phyloP scores from a whole-genome alignment of 1,140 invertebrate species.

The Chrysomallon squamiferum region DNA sequence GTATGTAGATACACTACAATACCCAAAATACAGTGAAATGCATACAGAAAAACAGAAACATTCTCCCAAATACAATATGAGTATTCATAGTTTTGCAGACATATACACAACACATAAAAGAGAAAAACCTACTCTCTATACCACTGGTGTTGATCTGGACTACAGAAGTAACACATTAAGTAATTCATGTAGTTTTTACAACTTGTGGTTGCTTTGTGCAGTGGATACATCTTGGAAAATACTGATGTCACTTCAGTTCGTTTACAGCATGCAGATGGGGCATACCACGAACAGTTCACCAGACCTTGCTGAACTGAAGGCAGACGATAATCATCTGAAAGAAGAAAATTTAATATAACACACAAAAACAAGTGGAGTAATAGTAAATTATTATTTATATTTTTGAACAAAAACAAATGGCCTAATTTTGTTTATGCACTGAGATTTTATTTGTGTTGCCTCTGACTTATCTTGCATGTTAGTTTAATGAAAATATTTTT shows the following conservation, averaged over 20 bases:
- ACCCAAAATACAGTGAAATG: too few relatives aligned
- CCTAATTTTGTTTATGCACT: too few relatives aligned
- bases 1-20: too few relatives aligned
- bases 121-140: constrained; percentile 33
- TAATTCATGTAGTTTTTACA: constrained; percentile 63
- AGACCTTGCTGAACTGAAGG: constrained; percentile 50
- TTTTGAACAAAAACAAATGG: too few relatives aligned
- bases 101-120: too few relatives aligned
- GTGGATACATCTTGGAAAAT: constrained; percentile 59
- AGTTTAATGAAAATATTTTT: too few relatives aligned
- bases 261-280: constrained; percentile 60
- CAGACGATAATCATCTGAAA: constrained; percentile 50
- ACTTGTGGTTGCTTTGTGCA: constrained; percentile 48
- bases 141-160: constrained; percentile 61
- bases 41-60: too few relatives aligned
- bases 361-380: not conserved
- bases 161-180: constrained; percentile 65
- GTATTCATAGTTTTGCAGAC: too few relatives aligned
- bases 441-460: too few relatives aligned
- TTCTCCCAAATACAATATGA: too few relatives aligned
- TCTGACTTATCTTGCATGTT: too few relatives aligned
- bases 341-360: not conserved
- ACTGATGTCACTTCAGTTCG: constrained; percentile 65
- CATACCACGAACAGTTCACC: constrained; percentile 64
- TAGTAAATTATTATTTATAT: too few relatives aligned